Evolutionary conservation across 2,888 invertebrate species (phyloP), one percentile per base, ranked within the genome.

Genomic region (Allygus modestus): DNA sequence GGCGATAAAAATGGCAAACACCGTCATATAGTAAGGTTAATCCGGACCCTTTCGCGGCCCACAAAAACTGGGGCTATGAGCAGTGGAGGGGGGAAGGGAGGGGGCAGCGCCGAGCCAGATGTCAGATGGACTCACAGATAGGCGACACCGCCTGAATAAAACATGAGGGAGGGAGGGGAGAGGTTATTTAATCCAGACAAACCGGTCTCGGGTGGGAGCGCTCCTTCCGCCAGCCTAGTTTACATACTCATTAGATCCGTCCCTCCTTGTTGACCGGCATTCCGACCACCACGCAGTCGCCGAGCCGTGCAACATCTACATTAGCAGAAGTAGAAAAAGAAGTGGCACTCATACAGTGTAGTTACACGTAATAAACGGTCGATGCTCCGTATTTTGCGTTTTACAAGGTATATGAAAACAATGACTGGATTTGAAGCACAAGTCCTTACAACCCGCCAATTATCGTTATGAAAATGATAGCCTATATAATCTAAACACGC

Each of bases 111-210:
- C 75, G 41, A 23, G 46, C 37, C 75, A 77, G 43, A 77, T 77
- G 75, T 46, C 46, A 77, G 75, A 77, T 77, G 46, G 46, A 77
- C 79, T 65, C 20, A 58, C 37, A 58, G 77, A 77, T 46, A 46
- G 77, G 77, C 77, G 77, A 43, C 54, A 31, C 79, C 51, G 58
- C 37, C 33, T 79, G 79, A 79, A 79, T 79, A 79, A 79, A 33
- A 37, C 58, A 79, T 54, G 58, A 79, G 28, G 33, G 11, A 33
- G 58, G 37, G 58, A 79, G 28, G 33, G 11, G 58, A 33, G 37
- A 58, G 33, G 79, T 46, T 77, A 77, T 77, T 77, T 77, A 58
- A 79, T 79, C 79, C 58, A 28, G 79, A 79, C 79, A 58, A 79
- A 79, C 79, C 79, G 79, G 79, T 79, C 51, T 41, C 20, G 33